phyloP scores from a whole-genome alignment of 2,888 invertebrate genomes.

The Harpalus rubripes region DNA sequence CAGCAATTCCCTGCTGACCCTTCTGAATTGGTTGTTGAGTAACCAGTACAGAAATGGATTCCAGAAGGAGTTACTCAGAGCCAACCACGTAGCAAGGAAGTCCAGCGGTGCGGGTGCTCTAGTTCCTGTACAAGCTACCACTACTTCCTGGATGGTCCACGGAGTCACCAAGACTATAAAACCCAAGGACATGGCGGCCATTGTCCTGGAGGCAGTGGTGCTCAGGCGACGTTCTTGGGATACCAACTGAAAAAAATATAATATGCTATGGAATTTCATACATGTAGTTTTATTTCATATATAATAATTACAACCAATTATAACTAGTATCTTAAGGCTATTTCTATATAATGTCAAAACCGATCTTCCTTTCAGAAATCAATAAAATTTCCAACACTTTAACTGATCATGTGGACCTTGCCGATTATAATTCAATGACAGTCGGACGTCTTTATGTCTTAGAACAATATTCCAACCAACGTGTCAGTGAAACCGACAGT shows the following conservation, averaged over 20 bases:
- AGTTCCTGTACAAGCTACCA: constrained; percentile 92
- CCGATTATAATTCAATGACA: no score
- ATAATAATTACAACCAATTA: no score
- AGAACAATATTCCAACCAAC: no score
- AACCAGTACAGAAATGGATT: constrained; percentile 94
- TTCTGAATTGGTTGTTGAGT: constrained; percentile 90
- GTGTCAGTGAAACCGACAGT: no score
- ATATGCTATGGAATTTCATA: no score
- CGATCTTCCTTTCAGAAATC: no score
- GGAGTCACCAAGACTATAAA: constrained; percentile 95
- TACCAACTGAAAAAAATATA: constrained; percentile 78
- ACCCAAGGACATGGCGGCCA: constrained; percentile 94
- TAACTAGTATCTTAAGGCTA: no score
- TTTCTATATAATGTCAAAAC: no score
- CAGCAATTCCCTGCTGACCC: constrained; percentile 87
- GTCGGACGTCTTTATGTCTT: no score
- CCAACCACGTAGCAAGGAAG: constrained; percentile 92
- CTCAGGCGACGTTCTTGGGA: constrained; percentile 86
- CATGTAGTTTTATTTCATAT: no score
- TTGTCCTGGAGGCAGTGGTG: constrained; percentile 90
- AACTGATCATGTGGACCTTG: no score
- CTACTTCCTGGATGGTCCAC: constrained; percentile 94
- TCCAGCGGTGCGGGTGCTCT: constrained; percentile 90
- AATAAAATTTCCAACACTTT: no score
- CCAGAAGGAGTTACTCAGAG: constrained; percentile 93